Percentiles rank a stretch among this genome's conserved stretches.
Evolutionary conservation across 2,797 vertebrate genomes (phyloP).

Genomic region (Gymnothorax reevesii): DNA sequence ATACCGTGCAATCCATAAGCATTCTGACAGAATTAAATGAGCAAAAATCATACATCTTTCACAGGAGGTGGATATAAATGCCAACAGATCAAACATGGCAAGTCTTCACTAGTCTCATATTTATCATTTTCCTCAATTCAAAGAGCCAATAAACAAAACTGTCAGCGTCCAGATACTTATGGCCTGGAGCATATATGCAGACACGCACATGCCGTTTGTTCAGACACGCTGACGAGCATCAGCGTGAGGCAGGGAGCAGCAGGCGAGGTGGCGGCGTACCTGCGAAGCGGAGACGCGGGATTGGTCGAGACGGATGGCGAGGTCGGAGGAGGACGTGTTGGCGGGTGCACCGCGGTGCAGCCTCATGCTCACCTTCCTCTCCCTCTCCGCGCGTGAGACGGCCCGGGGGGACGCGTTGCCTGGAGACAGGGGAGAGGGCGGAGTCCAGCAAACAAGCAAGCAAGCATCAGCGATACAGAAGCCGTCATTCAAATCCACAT

Average conservation of each 20-base stretch:
- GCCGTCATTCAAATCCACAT: background rate
- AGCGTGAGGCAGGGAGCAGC: background rate
- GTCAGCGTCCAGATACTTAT: too few relatives aligned
- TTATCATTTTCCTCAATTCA: too few relatives aligned
- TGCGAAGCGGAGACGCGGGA: slow-evolving; percentile 93
- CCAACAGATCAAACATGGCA: too few relatives aligned
- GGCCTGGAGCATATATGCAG: background rate
- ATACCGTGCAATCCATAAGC: too few relatives aligned
- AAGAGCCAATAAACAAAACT: too few relatives aligned
- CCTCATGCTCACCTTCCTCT: slow-evolving; percentile 96
- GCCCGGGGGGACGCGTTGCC: slow-evolving; percentile 93
- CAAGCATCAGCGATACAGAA: background rate
- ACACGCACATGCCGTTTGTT: background rate
- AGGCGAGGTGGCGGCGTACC: slow-evolving; percentile 63
- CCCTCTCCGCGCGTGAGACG: slow-evolving; percentile 89
- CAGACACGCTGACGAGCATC: background rate
- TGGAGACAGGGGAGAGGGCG: slow-evolving; percentile 45
- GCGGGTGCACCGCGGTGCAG: slow-evolving; percentile 93
- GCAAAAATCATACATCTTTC: too few relatives aligned
- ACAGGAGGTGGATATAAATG: too few relatives aligned
- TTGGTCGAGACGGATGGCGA: slow-evolving; percentile 90
- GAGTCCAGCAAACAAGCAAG: background rate
- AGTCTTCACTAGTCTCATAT: too few relatives aligned
- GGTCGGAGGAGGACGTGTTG: slow-evolving; percentile 92
- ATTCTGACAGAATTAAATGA: too few relatives aligned